Evolutionary conservation across 2,797 vertebrate species (phyloP), one percentile per base, ranked within the genome.

Genomic region (Falco cherrug): DNA sequence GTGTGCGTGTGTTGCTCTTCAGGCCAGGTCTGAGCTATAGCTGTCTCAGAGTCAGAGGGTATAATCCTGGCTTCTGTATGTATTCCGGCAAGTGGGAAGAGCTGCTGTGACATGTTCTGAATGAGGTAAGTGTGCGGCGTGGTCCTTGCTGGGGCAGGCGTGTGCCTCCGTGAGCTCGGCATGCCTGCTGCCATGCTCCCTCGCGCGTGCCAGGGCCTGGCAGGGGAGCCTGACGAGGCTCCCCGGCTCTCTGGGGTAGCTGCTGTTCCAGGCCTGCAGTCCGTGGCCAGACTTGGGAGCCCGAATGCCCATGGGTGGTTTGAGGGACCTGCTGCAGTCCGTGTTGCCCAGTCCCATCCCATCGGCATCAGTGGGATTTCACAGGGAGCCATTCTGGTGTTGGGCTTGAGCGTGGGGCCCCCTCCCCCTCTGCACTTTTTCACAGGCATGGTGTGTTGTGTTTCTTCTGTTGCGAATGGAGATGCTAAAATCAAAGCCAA

Each of bases 101-200:
- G 69, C 53, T 17, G 35, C 69, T 5, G n/a, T 16, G 53, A 17
- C 15, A 1, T 3, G 5, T 35, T 53, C 35, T 4, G 60, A 37
- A 4, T 13, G 53, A n/a, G 18, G 19, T 9, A 5, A 3, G 18
- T 11, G 0, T 14, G 3, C 59, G 10, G 31, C 0, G 0, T 22
- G 21, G 37, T 15, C 43, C 29, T 13, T 53, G 6, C 3, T 31
- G 39, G 21, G 53, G 21, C 21, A 16, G 4, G 2, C 2, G 1
- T 28, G 22, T 35, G 19, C 16, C 29, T 41, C 54, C 7, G 0
- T 26, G 57, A 41, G 19, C 37, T 70, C 50, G 53, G 25, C 19
- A 1, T 25, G 24, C 54, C 65, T 0, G 2, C 54, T 18, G 11
- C 14, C 43, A 4, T 0, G 2, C 47, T 57, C 9, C 21, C 37